Conservation (phyloP, 2,113 vertebrate genomes). For the Tachysurus vachellii region DNA sequence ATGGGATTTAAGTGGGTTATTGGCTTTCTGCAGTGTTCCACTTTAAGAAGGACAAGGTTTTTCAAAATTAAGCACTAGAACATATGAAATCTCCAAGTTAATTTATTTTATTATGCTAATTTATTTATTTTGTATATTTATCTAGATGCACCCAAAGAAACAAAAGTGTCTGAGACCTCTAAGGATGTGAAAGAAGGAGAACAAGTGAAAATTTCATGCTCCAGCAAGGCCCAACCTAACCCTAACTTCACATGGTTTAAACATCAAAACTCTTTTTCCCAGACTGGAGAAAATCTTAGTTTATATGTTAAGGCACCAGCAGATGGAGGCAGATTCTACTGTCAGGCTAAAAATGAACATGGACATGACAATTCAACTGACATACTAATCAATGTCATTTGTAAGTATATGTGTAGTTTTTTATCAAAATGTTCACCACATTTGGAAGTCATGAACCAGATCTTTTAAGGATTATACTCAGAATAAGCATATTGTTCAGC, state of each 20-base stretch:
- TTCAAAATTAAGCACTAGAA: neutral
- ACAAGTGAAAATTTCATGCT: constrained; percentile 53
- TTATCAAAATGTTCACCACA: neutral
- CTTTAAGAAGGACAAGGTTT: neutral
- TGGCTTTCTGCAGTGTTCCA: neutral
- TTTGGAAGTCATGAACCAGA: neutral
- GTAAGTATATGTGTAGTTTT: constrained; percentile 55
- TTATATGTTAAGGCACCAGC: neutral
- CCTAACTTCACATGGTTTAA: constrained; percentile 55
- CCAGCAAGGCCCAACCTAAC: constrained; percentile 45
- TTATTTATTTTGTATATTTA: constrained; percentile 8
- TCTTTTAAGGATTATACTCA: neutral
- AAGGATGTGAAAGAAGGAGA: neutral
- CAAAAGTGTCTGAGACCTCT: accelerated
- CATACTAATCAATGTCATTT: constrained; percentile 37
- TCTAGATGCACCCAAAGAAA: constrained; percentile 60
- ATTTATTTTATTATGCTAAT: neutral
- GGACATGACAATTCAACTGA: accelerated
- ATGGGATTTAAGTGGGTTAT: neutral
- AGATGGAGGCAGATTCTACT: constrained; percentile 54
- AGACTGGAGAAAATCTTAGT: accelerated
- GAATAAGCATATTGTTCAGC: neutral
- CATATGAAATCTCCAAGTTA: neutral
- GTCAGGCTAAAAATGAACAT: constrained; percentile 48
- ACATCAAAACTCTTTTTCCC: accelerated